phyloP scores from a whole-genome alignment of 2,888 invertebrate species.

The Conistra vaccinii region DNA sequence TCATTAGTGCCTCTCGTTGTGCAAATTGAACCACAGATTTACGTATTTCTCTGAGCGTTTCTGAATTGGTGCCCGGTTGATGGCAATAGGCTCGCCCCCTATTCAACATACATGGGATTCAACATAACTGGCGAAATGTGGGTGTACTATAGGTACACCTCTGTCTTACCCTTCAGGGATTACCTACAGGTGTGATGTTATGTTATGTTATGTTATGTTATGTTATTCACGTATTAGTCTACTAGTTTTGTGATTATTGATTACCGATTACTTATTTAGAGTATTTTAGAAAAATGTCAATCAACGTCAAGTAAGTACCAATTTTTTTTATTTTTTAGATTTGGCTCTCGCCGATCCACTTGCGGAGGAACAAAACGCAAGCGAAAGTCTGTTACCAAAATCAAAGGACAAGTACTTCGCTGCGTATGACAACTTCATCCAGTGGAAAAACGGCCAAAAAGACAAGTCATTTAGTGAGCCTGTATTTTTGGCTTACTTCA shows the following conservation, averaged over 20 bases:
- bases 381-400: neutral
- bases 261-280: neutral
- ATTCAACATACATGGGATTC: too few species aligned
- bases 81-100: too few species aligned
- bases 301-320: neutral
- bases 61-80: too few species aligned
- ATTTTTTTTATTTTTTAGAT: neutral
- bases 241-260: neutral
- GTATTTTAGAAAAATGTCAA: neutral
- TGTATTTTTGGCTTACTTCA: conserved; percentile 34
- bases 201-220: neutral
- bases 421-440: conserved; percentile 27
- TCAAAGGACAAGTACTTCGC: neutral
- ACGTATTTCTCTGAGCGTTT: too few species aligned
- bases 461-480: conserved; percentile 16
- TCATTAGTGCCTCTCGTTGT: too few species aligned
- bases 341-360: neutral
- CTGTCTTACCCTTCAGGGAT: too few species aligned
- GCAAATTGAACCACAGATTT: too few species aligned
- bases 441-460: conserved; percentile 23
- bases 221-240: neutral
- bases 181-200: too few species aligned
- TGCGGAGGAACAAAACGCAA: neutral
- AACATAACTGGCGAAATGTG: too few species aligned
- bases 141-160: too few species aligned